Evolutionary conservation across 2,797 vertebrate genomes (phyloP).

Genomic region (Crax fasciolata): DNA sequence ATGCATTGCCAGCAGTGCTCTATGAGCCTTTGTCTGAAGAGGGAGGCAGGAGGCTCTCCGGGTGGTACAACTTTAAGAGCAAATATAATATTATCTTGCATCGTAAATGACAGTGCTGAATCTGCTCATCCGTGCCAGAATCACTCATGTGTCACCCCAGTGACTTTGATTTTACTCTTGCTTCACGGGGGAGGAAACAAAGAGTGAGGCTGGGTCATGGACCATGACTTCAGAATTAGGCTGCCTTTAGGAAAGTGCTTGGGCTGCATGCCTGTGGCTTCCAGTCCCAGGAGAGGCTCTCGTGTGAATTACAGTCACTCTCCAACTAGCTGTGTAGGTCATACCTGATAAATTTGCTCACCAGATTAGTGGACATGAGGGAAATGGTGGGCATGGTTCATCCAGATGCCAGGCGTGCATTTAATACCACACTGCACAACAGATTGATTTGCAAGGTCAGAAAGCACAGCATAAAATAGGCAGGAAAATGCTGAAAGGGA

Average conservation of each 20-base stretch:
- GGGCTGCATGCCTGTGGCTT: neutral
- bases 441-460: slow-evolving; percentile 27
- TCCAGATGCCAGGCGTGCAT: neutral
- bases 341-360: slow-evolving; percentile 24
- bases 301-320: neutral
- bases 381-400: neutral
- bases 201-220: neutral
- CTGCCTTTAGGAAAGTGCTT: neutral
- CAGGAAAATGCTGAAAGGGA: slow-evolving; percentile 8
- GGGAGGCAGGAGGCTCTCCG: neutral
- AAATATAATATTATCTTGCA: neutral
- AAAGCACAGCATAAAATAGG: neutral
- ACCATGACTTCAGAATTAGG: neutral
- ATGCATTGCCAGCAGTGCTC: neutral
- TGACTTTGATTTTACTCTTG: neutral
- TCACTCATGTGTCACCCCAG: fast-evolving
- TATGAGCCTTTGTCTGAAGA: neutral
- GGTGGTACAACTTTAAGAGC: neutral
- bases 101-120: neutral
- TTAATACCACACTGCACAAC: neutral
- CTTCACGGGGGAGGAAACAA: neutral
- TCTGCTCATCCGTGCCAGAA: neutral
- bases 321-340: neutral
- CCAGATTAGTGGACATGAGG: neutral
- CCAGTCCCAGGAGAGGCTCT: neutral